A percentile compares a stretch with the other conserved stretches of the same genome.
Conservation (phyloP, 2,888 invertebrate species). For the Actias luna region DNA sequence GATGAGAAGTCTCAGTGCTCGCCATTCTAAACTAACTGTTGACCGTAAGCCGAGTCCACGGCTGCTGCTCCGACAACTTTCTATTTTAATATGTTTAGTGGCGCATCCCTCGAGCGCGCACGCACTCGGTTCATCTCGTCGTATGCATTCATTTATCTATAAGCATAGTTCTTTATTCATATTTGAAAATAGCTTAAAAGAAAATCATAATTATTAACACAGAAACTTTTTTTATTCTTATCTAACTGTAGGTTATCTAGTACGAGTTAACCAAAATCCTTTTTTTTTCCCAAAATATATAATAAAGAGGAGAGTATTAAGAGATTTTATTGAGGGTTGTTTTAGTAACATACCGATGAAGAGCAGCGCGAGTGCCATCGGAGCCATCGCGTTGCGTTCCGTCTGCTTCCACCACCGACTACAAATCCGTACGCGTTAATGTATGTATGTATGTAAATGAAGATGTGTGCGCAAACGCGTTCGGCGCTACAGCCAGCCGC, state of each 20-base stretch:
- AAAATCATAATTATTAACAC: too few species aligned
- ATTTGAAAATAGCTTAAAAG: too few species aligned
- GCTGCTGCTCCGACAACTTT: constrained; percentile 6
- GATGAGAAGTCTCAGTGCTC: not conserved
- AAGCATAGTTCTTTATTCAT: not conserved
- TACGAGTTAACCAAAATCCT: too few species aligned
- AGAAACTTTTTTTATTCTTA: too few species aligned
- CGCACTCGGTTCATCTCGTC: not conserved
- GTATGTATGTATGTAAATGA: constrained; percentile 21
- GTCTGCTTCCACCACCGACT: not conserved
- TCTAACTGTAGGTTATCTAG: too few species aligned
- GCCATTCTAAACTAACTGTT: not conserved
- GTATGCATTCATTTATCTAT: not conserved
- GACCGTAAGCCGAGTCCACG: not conserved
- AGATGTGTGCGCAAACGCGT: constrained; percentile 11
- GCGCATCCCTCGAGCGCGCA: not conserved
- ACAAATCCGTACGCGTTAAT: constrained; percentile 13
- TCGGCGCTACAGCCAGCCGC: constrained; percentile 24
- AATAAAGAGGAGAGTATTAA: too few species aligned
- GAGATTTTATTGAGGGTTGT: not conserved
- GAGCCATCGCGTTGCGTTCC: constrained; percentile 24
- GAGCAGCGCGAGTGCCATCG: constrained; percentile 37
- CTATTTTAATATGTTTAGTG: constrained; percentile 22
- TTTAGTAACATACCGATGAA: constrained; percentile 44
- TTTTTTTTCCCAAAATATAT: too few species aligned